These are phyloP conservation scores for Eupithecia subumbrata DNA, from an alignment of 2,888 invertebrate genomes.

Conservation along the genomic window DNA sequence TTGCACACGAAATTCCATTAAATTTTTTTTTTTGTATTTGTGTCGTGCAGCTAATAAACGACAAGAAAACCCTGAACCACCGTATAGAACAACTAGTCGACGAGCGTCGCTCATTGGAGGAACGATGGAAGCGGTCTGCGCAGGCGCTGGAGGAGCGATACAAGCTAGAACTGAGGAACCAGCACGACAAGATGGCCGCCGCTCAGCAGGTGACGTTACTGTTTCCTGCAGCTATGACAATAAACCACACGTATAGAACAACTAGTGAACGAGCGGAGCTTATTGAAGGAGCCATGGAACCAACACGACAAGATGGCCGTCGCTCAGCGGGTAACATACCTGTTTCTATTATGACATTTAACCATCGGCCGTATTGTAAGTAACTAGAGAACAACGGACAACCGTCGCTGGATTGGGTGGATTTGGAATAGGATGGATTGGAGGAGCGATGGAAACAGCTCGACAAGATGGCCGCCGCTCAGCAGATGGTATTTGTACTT, in stretches of 20 bases:
- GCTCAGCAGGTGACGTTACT: slow-evolving; percentile 86
- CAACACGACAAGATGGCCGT: slow-evolving; percentile 90
- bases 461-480: neutral
- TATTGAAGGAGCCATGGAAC: slow-evolving; percentile 89
- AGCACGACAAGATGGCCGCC: slow-evolving; percentile 90
- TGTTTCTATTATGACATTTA: neutral
- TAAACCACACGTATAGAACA: slow-evolving; percentile 90
- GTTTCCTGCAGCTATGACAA: slow-evolving; percentile 87
- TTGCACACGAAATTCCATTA: neutral
- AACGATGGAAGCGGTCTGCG: slow-evolving; percentile 85
- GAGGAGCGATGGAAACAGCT: slow-evolving; percentile 86
- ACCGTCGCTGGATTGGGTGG: slow-evolving; percentile 75
- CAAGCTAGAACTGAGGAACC: slow-evolving; percentile 88
- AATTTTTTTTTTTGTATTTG: neutral
- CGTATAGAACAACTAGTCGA: slow-evolving; percentile 88
- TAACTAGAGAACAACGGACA: slow-evolving; percentile 58
- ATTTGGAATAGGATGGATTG: slow-evolving; percentile 50
- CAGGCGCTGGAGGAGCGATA: slow-evolving; percentile 90
- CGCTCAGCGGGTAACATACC: slow-evolving; percentile 85
- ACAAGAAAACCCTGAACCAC: slow-evolving; percentile 90
- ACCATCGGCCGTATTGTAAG: neutral
- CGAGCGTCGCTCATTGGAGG: slow-evolving; percentile 86
- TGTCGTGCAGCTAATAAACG: slow-evolving; percentile 85
- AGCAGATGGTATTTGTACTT: neutral
- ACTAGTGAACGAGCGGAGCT: slow-evolving; percentile 87